Percentiles rank a stretch among this genome's conserved stretches.
phyloP scores from a whole-genome alignment of 2,113 vertebrate species.

The Mixornis gularis region DNA sequence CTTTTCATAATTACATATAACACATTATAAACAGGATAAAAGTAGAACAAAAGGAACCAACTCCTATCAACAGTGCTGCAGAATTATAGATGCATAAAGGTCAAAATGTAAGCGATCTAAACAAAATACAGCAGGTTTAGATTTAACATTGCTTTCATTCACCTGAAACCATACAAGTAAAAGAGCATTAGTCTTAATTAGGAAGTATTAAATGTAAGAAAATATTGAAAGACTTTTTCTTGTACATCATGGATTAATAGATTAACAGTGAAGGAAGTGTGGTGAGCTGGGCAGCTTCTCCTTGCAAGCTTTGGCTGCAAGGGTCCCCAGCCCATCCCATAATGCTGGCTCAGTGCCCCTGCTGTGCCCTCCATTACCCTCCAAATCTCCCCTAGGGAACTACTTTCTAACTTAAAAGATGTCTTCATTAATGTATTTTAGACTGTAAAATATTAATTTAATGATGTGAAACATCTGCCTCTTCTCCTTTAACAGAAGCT shows the following conservation, averaged over 20 bases:
- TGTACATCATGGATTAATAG: background rate
- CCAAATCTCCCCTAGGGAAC: background rate
- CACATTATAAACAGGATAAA: background rate
- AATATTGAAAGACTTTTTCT: background rate
- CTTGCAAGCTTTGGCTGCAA: background rate
- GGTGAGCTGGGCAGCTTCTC: background rate
- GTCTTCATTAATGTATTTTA: background rate
- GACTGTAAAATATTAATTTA: background rate
- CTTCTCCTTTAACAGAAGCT: conserved; percentile 63
- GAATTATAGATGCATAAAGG: background rate
- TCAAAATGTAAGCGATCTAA: background rate
- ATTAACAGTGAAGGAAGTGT: background rate
- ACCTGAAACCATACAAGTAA: background rate
- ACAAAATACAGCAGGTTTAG: background rate
- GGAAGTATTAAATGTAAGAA: background rate
- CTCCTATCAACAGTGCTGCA: background rate
- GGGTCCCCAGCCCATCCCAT: background rate
- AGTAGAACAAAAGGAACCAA: background rate
- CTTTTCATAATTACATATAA: background rate
- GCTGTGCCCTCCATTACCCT: background rate
- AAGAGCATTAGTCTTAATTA: background rate
- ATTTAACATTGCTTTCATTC: background rate
- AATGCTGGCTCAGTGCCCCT: background rate
- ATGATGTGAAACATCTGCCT: background rate
- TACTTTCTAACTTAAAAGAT: background rate